A percentile compares a stretch with the other conserved stretches of the same genome.
Conservation (phyloP, 23 tunicate genomes). For the Styela plicata region DNA sequence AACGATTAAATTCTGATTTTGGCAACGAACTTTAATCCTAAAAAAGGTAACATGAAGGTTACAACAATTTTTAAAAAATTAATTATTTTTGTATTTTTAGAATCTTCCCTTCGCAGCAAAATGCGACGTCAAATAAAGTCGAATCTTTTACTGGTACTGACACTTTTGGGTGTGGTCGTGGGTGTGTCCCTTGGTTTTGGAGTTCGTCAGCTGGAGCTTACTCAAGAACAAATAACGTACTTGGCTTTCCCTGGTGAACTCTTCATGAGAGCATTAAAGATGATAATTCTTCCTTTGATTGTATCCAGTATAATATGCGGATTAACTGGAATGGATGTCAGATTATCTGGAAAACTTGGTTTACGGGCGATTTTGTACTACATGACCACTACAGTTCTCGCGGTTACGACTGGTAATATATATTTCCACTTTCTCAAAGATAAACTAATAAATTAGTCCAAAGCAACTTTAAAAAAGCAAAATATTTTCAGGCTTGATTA, state of each 20-base stretch:
- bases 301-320: conserved; percentile 39
- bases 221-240: conserved; percentile 6
- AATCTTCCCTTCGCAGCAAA: neutral
- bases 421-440: too few species aligned
- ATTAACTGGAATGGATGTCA: conserved; percentile 26
- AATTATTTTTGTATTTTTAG: neutral
- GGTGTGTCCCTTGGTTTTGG: conserved; percentile 42
- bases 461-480: too few species aligned
- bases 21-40: too few species aligned
- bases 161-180: conserved; percentile 33
- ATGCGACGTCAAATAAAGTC: neutral
- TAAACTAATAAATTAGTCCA: too few species aligned
- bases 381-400: conserved; percentile 35
- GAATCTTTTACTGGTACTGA: conserved; percentile 18
- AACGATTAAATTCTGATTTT: too few species aligned
- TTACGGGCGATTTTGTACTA: conserved; percentile 36
- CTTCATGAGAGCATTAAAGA: conserved; percentile 43
- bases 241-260: conserved; percentile 37
- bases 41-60: too few species aligned
- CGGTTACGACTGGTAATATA: conserved; percentile 44
- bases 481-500: too few species aligned
- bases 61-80: too few species aligned
- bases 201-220: conserved; percentile 11
- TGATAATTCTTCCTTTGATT: conserved; percentile 46
- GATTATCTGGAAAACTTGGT: conserved; percentile 35